phyloP scores from a whole-genome alignment of 2,113 vertebrate species.

The Vulpes ferrilata region DNA sequence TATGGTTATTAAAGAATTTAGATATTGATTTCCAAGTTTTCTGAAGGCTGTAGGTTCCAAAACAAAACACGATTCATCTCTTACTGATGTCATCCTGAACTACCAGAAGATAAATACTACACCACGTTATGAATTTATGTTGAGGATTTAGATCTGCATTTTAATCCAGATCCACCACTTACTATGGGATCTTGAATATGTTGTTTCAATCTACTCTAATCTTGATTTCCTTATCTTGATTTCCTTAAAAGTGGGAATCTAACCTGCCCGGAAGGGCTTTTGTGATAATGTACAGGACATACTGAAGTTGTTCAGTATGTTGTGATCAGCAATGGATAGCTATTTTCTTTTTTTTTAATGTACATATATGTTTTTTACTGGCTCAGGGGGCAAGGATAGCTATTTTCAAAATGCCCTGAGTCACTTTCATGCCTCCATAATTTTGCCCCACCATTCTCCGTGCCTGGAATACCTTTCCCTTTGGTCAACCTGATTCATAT shows the following conservation, averaged over 20 bases:
- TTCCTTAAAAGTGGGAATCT: background rate
- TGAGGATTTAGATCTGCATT: background rate
- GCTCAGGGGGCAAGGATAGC: no score
- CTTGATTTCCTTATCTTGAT: background rate
- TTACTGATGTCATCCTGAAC: background rate
- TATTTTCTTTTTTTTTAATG: background rate
- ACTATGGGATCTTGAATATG: background rate
- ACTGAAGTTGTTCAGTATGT: background rate
- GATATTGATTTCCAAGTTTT: background rate
- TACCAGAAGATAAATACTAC: background rate
- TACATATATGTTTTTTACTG: no score
- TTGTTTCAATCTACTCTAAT: background rate
- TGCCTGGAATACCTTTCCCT: background rate
- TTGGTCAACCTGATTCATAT: background rate
- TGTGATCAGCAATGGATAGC: background rate
- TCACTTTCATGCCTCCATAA: background rate
- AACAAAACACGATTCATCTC: background rate
- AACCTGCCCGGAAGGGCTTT: background rate
- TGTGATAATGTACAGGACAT: background rate
- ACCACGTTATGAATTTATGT: background rate
- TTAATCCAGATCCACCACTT: background rate
- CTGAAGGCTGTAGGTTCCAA: background rate
- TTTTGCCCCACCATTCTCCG: background rate
- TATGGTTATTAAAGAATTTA: background rate
- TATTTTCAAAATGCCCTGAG: background rate